phyloP scores from a whole-genome alignment of 2,113 vertebrate genomes.

The Junco hyemalis region DNA sequence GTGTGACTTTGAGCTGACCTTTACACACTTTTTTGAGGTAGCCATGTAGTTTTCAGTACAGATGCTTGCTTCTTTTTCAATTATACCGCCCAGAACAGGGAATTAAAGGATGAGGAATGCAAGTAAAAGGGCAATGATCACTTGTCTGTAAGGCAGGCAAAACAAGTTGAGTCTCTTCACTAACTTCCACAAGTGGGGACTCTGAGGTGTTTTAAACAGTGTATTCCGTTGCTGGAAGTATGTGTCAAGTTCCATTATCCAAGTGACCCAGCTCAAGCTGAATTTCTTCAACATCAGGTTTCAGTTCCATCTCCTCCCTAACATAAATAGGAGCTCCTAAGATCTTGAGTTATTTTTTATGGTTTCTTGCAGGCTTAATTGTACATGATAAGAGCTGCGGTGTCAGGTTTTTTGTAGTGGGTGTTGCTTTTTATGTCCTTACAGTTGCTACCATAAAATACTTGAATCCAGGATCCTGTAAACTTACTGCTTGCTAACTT shows the following conservation, averaged over 20 bases:
- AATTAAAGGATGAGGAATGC: neutral
- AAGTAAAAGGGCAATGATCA: neutral
- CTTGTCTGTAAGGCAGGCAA: neutral
- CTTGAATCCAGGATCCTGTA: neutral
- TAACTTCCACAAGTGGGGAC: neutral
- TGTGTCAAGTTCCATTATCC: neutral
- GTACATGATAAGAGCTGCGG: neutral
- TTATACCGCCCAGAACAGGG: neutral
- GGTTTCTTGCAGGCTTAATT: neutral
- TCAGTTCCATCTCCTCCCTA: neutral
- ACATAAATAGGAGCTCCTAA: neutral
- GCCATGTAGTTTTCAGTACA: neutral
- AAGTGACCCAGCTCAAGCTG: neutral
- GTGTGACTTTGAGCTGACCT: neutral
- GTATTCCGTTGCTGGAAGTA: neutral
- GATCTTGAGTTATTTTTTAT: neutral
- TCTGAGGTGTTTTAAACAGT: neutral
- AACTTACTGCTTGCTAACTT: neutral
- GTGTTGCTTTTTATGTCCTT: neutral
- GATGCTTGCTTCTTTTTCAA: neutral
- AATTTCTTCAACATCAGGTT: neutral
- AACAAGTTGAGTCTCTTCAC: neutral
- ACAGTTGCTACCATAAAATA: neutral
- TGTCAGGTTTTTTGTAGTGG: neutral
- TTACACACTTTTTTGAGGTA: neutral